Conservation (phyloP, 2,113 vertebrate species). For the Clarias batrachus region DNA sequence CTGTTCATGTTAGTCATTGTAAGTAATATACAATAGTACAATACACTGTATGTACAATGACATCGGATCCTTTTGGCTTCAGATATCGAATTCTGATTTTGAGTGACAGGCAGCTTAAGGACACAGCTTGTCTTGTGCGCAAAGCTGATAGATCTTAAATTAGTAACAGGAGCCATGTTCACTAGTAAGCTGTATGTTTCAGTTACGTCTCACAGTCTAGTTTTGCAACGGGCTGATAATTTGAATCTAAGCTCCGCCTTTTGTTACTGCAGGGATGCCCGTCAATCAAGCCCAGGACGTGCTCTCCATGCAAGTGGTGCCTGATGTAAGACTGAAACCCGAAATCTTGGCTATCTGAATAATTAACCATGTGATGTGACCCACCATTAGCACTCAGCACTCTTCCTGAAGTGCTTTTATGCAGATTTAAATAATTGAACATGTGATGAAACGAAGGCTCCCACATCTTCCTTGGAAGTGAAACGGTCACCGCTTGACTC, state of each 20-base stretch:
- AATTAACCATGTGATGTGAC: slow-evolving; percentile 12
- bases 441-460: slow-evolving; percentile 26
- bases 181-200: background rate
- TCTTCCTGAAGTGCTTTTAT: slow-evolving; percentile 18
- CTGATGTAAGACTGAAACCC: background rate
- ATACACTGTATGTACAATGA: background rate
- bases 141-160: background rate
- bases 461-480: background rate
- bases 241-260: background rate
- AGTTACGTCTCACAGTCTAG: background rate
- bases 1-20: background rate
- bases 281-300: background rate
- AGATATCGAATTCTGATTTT: background rate
- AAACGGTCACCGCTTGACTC: background rate
- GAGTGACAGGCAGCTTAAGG: background rate
- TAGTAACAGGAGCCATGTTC: background rate
- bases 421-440: slow-evolving; percentile 40
- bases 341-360: slow-evolving; percentile 4
- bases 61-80: background rate
- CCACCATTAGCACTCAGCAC: background rate
- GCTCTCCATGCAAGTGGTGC: background rate
- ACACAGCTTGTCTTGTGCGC: background rate
- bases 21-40: background rate
- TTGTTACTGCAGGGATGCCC: background rate
- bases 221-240: background rate